A percentile compares a stretch with the other conserved stretches of the same genome.
Evolutionary conservation across 2,797 vertebrate genomes (phyloP).

Genomic region (Sternotherus odoratus): DNA sequence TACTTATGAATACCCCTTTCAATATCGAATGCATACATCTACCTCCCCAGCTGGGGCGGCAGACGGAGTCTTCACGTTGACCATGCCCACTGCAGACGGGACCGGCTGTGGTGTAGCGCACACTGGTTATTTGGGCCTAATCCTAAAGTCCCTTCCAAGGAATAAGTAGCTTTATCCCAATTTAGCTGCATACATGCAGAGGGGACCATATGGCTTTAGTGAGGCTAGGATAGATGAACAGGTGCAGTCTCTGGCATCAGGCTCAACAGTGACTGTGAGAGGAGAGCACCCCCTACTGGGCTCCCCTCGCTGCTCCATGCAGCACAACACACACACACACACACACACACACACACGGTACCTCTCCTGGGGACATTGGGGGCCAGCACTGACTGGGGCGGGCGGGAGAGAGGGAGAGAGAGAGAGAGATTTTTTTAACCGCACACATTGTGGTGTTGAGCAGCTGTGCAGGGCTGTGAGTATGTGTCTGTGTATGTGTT

Average conservation of each 20-base stretch:
- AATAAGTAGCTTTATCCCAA: background rate
- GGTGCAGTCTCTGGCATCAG: too few species aligned
- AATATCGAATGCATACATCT: background rate
- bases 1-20: too few species aligned
- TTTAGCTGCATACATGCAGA: background rate
- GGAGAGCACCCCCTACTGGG: background rate
- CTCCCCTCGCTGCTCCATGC: background rate
- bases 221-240: background rate
- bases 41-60: background rate
- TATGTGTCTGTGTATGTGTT: too few species aligned
- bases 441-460: background rate
- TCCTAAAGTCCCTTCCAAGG: background rate
- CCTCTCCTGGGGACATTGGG: background rate
- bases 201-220: background rate
- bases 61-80: background rate
- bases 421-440: background rate
- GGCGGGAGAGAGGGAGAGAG: too few species aligned
- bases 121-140: background rate
- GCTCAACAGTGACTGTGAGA: background rate
- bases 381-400: background rate
- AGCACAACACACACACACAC: background rate
- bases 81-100: background rate
- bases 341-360: background rate
- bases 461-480: background rate
- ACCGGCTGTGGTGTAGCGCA: background rate